A percentile compares a stretch with the other conserved stretches of the same genome.
Evolutionary conservation across 2,888 invertebrate species (phyloP).

Genomic region (Bimastos eiseni): DNA sequence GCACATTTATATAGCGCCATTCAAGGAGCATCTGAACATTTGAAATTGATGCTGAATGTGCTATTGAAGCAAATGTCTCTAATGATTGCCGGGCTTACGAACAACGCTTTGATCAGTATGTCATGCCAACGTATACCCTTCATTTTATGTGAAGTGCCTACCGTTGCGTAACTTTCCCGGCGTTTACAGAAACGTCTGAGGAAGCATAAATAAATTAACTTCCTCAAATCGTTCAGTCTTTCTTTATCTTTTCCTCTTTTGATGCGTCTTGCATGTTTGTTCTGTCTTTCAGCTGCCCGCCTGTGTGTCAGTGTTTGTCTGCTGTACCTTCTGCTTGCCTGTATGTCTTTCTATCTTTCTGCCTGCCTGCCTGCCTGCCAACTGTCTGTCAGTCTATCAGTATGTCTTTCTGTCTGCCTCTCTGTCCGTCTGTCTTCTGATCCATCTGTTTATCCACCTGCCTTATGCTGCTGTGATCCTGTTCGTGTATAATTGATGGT

Average conservation of each 20-base stretch:
- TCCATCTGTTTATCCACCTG: neutral
- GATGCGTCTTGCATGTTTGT: neutral
- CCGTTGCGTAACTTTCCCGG: neutral
- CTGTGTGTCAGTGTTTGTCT: neutral
- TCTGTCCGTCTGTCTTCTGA: neutral
- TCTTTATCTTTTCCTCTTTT: neutral
- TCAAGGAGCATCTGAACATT: no score
- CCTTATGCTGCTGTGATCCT: neutral
- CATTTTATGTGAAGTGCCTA: no score
- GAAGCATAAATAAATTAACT: neutral
- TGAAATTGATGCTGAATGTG: no score
- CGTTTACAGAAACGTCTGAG: neutral
- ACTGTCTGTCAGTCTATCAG: no score
- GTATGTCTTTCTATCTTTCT: neutral
- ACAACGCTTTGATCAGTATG: no score
- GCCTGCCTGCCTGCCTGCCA: no score
- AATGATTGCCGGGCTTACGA: no score
- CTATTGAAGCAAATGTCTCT: no score
- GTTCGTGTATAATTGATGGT: constrained; percentile 13
- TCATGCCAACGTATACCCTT: no score
- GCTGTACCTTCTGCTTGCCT: neutral
- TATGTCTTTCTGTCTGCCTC: no score
- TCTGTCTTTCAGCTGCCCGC: neutral
- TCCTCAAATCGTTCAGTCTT: neutral
- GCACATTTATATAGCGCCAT: no score